These are phyloP conservation scores for Noctua comes DNA, from an alignment of 2,888 invertebrate genomes.

Conservation along the genomic window DNA sequence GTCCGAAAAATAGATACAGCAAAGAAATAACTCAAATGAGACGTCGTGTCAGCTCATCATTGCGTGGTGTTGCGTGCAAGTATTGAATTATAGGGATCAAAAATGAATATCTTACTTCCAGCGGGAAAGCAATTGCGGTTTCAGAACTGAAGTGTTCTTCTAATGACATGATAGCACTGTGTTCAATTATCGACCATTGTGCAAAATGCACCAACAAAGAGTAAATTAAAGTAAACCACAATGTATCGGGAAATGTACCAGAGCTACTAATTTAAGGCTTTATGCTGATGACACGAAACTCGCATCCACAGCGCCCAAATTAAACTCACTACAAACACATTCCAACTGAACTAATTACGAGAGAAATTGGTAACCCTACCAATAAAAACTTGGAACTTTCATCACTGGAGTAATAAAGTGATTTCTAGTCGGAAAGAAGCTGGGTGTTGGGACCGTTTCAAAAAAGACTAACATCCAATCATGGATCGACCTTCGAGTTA, in stretches of 20 bases:
- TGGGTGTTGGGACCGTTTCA: conserved; percentile 25
- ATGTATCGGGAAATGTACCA: conserved; percentile 20
- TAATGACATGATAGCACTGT: conserved; percentile 26
- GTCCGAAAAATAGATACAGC: background rate
- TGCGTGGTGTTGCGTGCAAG: conserved; percentile 12
- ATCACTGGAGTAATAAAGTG: conserved; percentile 59
- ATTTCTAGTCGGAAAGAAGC: conserved; percentile 55
- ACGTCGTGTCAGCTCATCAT: conserved; percentile 21
- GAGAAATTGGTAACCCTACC: conserved; percentile 15
- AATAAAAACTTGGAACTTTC: conserved; percentile 53
- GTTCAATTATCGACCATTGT: conserved; percentile 8
- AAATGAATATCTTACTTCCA: conserved; percentile 10
- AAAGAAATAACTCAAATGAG: conserved; percentile 6
- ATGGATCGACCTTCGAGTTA: conserved; percentile 72
- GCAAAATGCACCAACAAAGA: conserved; percentile 9
- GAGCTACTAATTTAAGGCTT: conserved; percentile 8
- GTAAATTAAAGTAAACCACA: conserved; percentile 18
- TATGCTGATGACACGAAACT: background rate
- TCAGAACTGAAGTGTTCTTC: conserved; percentile 7
- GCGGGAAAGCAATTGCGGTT: conserved; percentile 14
- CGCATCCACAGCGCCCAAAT: conserved; percentile 1
- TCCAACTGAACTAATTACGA: conserved; percentile 19
- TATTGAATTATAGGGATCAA: conserved; percentile 36
- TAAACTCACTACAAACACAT: conserved; percentile 5
- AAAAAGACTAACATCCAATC: conserved; percentile 65